Evolutionary conservation across 2,797 vertebrate species (phyloP).

Genomic region (Echeneis naucrates): DNA sequence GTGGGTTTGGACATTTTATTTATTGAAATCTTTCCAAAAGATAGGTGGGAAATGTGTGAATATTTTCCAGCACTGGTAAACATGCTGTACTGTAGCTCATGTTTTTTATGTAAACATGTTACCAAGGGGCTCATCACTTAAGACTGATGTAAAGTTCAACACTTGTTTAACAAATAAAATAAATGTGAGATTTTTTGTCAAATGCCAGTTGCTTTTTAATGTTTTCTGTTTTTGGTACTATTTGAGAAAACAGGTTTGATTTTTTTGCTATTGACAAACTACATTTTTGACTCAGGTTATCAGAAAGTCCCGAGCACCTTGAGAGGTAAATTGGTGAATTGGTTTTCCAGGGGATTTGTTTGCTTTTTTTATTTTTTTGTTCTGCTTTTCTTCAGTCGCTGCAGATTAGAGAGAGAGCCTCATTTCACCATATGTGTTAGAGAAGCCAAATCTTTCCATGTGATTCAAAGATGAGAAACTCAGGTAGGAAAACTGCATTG

Average conservation of each 20-base stretch:
- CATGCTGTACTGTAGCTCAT: conserved; percentile 88
- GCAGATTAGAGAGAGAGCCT: conserved; percentile 72
- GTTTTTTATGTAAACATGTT: conserved; percentile 96
- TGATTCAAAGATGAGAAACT: conserved; percentile 84
- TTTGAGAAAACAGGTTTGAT: conserved; percentile 62
- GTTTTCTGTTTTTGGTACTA: conserved; percentile 74
- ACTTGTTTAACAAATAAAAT: conserved; percentile 99
- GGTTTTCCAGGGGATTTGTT: conserved; percentile 63
- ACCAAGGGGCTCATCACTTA: conserved; percentile 97
- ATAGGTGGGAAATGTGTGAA: conserved; percentile 91
- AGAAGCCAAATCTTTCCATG: conserved; percentile 82
- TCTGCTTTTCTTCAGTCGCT: conserved; percentile 63
- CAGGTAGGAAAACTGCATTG: conserved; percentile 85
- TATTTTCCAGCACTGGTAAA: conserved; percentile 92
- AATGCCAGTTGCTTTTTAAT: conserved; percentile 83
- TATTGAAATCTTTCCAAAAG: conserved; percentile 84
- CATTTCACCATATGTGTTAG: conserved; percentile 79
- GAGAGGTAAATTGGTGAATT: conserved; percentile 58
- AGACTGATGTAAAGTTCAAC: conserved; percentile 99
- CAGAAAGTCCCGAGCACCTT: conserved; percentile 75
- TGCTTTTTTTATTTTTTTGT: conserved; percentile 57
- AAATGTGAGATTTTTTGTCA: conserved; percentile 99
- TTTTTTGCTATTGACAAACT: conserved; percentile 77
- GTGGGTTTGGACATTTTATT: conserved; percentile 94
- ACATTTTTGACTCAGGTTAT: conserved; percentile 80